Evolutionary conservation across 2,888 invertebrate genomes (phyloP), one percentile per base, ranked within the genome.

Genomic region (Nomada goodeniana): DNA sequence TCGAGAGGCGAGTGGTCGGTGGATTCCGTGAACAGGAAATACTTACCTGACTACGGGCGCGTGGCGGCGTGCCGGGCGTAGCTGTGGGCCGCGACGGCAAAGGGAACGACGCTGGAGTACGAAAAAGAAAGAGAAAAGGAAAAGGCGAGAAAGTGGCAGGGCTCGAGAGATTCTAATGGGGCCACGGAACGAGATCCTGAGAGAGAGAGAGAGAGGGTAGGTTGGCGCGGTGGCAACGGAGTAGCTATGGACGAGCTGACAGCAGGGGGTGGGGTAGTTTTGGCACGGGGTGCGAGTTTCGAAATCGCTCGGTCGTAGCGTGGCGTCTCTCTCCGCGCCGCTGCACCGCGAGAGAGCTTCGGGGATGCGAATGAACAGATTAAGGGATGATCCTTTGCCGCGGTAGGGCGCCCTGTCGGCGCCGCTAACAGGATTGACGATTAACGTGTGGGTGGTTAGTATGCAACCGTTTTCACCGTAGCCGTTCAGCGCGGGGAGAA

Each of bases 281-380:
- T 79, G 83, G 63, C 86, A 84, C 79, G 84, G 92, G 91, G 89
- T 89, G 89, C 89, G 89, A 90, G 90, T 89, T 89, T 88, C 89
- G 88, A 91, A 91, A 91, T 87, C 91, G 89, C 89, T 90, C 88
- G 89, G 84, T 89, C 89, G 89, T 89, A 69, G 69, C 71, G 52
- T 36, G 53, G n/a, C 72, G 88, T 89, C 74, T 75, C 65, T 60
- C 55, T 76, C 13, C 67, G 69, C 76, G 70, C 80, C 65, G 80
- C 10, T 71, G 80, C 76, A 42, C 76, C 70, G 69, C 81, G 65
- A 81, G 82, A 82, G 89, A 90, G 90, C 90, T 87, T 89, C 91
- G 89, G 91, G 91, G 92, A 92, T 89, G 93, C 92, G 93, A 92
- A 93, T 93, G 93, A 93, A 92, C 91, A 92, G 93, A 93, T 93